Evolutionary conservation across 2,888 invertebrate species (phyloP).

Genomic region (Hydrotaea diabolus): DNA sequence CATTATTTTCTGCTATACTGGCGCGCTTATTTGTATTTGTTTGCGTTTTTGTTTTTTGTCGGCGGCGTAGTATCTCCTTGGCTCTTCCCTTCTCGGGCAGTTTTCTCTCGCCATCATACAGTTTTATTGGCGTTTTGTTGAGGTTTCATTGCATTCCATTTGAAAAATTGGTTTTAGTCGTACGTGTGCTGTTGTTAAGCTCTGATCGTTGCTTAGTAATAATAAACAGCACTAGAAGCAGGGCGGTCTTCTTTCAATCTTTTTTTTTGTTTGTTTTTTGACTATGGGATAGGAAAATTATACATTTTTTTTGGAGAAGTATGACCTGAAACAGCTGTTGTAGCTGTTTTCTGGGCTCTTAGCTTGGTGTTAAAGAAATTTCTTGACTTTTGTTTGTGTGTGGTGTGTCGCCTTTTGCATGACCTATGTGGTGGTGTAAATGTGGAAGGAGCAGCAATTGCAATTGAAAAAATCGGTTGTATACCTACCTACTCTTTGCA

Average conservation of each 20-base stretch:
- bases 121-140: background rate
- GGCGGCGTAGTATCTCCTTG: background rate
- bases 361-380: constrained; percentile 7
- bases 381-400: background rate
- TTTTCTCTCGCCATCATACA: background rate
- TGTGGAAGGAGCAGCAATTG: constrained; percentile 10
- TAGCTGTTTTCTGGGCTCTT: background rate
- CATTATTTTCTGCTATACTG: constrained; percentile 36
- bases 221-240: background rate
- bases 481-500: background rate
- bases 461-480: constrained; percentile 6
- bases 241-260: background rate
- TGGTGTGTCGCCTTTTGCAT: background rate
- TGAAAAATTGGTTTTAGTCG: constrained; percentile 54
- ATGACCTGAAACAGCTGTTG: constrained; percentile 15
- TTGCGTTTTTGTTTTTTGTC: constrained; percentile 6
- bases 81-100: background rate
- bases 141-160: constrained; percentile 56
- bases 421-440: constrained; percentile 16
- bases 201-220: constrained; percentile 24
- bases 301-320: background rate
- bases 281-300: constrained; percentile 5
- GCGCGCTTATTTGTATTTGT: background rate
- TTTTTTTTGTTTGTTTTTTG: background rate
- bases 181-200: constrained; percentile 46